Evolutionary conservation across 2,113 vertebrate species (phyloP).

Genomic region (Pluvialis apricaria): DNA sequence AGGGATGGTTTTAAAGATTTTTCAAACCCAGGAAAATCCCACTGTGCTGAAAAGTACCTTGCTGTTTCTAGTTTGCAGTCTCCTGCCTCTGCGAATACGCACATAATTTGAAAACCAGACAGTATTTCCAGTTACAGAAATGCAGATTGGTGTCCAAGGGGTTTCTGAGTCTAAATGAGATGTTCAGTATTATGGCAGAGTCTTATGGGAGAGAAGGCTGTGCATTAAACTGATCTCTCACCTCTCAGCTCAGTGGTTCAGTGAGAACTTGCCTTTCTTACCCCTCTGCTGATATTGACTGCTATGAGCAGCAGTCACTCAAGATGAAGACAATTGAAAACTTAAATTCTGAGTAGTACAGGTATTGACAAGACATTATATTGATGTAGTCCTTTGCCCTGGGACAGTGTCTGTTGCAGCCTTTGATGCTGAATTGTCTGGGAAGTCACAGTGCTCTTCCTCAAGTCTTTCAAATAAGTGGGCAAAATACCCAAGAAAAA

Average conservation of each 20-base stretch:
- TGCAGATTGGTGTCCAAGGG: background rate
- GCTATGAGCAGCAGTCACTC: background rate
- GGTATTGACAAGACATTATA: background rate
- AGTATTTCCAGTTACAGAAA: background rate
- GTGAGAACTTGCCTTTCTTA: background rate
- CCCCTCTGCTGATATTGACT: background rate
- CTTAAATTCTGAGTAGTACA: background rate
- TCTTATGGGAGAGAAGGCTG: background rate
- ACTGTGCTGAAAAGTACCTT: background rate
- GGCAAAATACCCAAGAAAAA: background rate
- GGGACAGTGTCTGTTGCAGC: background rate
- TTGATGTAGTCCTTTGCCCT: background rate
- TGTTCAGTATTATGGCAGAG: background rate
- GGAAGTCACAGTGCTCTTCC: background rate
- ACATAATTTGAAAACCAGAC: background rate
- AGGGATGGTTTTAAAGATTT: background rate
- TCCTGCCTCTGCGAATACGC: fast-evolving
- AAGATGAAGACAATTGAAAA: background rate
- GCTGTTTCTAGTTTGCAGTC: background rate
- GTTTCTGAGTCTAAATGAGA: background rate
- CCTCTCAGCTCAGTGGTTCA: background rate
- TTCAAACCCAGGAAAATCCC: background rate
- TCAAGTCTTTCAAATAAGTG: background rate
- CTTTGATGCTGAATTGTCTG: background rate
- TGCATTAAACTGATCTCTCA: background rate